Percentiles rank a stretch among this genome's conserved stretches.
Conservation (phyloP, 1,140 invertebrate genomes). For the Lamellibrachia luymesi region DNA sequence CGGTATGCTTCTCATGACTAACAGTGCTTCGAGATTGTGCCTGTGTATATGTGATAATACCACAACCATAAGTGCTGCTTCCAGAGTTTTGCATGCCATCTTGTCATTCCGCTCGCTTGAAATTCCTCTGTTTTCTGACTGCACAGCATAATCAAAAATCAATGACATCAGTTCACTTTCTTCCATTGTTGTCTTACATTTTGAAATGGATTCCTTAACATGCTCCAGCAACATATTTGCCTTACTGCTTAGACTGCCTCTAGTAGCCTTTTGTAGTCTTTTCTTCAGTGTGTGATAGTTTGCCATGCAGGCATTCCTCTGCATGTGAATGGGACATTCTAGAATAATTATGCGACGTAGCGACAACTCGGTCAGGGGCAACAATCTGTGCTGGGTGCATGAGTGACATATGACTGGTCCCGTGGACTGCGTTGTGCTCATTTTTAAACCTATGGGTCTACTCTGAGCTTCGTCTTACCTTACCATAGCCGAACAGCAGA, state of each 20-base stretch:
- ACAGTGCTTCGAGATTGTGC: not conserved
- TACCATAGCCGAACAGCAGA: constrained; percentile 42
- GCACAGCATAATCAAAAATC: not conserved
- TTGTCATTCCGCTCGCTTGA: not conserved
- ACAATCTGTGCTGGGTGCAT: not conserved
- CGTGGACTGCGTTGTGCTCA: not conserved
- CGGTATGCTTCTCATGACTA: not conserved
- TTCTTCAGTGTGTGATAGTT: not conserved
- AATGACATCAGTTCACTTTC: not conserved
- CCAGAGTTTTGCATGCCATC: not conserved
- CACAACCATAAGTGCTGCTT: not conserved
- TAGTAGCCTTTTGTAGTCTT: not conserved
- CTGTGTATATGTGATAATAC: not conserved
- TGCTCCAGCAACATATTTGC: not conserved
- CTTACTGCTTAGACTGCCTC: not conserved
- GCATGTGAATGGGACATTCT: not conserved
- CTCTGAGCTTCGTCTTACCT: constrained; percentile 47
- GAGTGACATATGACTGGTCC: not conserved
- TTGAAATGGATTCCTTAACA: not conserved
- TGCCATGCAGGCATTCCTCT: too few species aligned
- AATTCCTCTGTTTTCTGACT: not conserved
- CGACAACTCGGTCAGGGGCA: not conserved
- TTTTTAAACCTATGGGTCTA: not conserved
- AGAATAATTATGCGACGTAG: not conserved
- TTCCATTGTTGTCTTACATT: not conserved